phyloP scores from a whole-genome alignment of 2,113 vertebrate genomes.

The Monopterus albus region DNA sequence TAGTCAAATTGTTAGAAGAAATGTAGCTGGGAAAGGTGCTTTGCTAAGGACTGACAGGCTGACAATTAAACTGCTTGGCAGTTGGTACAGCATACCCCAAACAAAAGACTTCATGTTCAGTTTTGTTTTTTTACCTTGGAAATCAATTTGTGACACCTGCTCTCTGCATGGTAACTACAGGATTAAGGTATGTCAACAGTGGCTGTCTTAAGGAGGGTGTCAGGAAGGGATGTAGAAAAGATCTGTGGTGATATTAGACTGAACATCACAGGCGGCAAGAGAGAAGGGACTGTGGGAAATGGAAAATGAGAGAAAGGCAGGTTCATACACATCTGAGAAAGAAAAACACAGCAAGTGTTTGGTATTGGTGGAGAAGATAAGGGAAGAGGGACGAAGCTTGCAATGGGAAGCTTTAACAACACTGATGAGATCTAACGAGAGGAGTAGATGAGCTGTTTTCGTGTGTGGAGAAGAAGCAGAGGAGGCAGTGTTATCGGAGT shows the following conservation, averaged over 20 bases:
- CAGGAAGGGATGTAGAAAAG: slow-evolving; percentile 1
- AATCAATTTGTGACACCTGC: slow-evolving; percentile 21
- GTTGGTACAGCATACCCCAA: slow-evolving; percentile 22
- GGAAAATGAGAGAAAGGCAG: slow-evolving; percentile 11
- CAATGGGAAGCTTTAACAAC: slow-evolving; percentile 19
- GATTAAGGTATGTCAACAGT: slow-evolving; percentile 27
- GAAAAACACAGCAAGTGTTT: slow-evolving; percentile 29
- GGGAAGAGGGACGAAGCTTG: slow-evolving; percentile 9
- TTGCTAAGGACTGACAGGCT: slow-evolving; percentile 29
- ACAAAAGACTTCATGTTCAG: slow-evolving; percentile 45
- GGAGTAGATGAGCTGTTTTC: slow-evolving; percentile 49
- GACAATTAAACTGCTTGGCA: slow-evolving; percentile 27
- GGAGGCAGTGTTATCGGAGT: slow-evolving; percentile 46
- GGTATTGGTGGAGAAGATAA: slow-evolving; percentile 27
- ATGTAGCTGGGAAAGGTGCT: slow-evolving; percentile 17
- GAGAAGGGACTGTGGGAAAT: slow-evolving; percentile 22
- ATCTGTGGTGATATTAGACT: slow-evolving; percentile 14
- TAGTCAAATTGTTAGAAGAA: slow-evolving; percentile 21
- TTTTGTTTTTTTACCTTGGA: slow-evolving; percentile 57
- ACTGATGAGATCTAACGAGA: slow-evolving; percentile 32
- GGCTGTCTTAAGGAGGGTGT: slow-evolving; percentile 7
- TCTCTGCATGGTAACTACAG: slow-evolving; percentile 7
- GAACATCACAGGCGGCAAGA: slow-evolving; percentile 30
- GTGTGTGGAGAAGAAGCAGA: slow-evolving; percentile 34
- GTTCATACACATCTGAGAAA: not conserved